These are phyloP conservation scores for Eulemur rubriventer DNA, from an alignment of 2,797 vertebrate species.

Conservation along the genomic window DNA sequence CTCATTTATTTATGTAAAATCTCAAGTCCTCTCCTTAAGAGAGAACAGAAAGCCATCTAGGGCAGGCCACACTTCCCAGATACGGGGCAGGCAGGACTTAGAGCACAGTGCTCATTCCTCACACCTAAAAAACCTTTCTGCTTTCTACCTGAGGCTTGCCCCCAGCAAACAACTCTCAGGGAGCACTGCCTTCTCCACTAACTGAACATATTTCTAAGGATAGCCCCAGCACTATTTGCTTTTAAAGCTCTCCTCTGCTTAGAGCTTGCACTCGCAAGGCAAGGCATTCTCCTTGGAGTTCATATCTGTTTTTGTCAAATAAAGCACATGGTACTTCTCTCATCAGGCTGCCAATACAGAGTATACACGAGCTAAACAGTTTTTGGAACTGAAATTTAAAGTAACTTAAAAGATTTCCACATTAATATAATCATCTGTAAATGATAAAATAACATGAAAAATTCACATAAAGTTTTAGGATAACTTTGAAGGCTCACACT, in stretches of 20 bases:
- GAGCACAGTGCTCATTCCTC: neutral
- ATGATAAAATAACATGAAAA: neutral
- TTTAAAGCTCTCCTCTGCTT: neutral
- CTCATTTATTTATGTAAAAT: neutral
- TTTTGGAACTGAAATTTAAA: neutral
- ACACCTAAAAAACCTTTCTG: neutral
- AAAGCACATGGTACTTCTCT: neutral
- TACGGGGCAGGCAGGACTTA: neutral
- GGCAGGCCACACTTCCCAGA: neutral
- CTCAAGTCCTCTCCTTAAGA: neutral
- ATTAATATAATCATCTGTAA: neutral
- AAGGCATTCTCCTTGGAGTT: neutral
- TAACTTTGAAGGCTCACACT: neutral
- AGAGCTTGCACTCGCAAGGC: neutral
- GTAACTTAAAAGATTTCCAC: neutral
- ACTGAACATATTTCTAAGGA: neutral
- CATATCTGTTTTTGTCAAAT: neutral
- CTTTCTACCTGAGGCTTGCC: neutral
- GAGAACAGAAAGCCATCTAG: neutral
- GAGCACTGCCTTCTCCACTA: neutral
- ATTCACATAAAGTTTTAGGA: neutral
- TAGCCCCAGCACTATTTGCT: neutral
- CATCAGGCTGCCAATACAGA: neutral
- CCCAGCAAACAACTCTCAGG: neutral
- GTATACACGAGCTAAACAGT: neutral